Percentiles rank a stretch among this genome's conserved stretches.
phyloP scores from a whole-genome alignment of 2,113 vertebrate genomes.

The Chloropsis cyanopogon region DNA sequence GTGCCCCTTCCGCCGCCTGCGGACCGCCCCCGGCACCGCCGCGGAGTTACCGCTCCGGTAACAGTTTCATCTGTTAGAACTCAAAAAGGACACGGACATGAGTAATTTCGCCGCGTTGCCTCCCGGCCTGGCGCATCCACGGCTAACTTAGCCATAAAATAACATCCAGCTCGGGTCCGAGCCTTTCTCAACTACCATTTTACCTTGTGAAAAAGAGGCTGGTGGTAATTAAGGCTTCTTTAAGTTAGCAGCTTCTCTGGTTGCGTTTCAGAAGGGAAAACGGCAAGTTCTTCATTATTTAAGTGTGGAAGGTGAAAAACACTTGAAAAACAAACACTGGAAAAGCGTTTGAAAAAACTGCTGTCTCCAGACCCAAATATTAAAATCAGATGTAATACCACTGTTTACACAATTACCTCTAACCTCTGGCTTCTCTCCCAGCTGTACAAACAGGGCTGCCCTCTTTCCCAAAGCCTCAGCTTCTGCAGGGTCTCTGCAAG shows the following conservation, averaged over 20 bases:
- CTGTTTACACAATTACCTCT: not conserved
- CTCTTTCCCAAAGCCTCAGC: not conserved
- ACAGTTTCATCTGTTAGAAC: fast-evolving
- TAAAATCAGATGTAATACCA: no score
- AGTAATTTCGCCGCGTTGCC: fast-evolving
- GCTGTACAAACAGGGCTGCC: fast-evolving
- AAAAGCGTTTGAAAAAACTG: not conserved
- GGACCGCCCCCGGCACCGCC: not conserved
- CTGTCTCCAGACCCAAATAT: not conserved
- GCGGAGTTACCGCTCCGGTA: fast-evolving
- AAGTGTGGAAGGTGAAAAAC: not conserved
- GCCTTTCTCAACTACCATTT: not conserved
- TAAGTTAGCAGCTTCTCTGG: not conserved
- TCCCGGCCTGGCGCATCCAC: not conserved
- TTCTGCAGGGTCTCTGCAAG: not conserved
- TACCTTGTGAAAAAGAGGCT: not conserved
- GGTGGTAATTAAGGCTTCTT: not conserved
- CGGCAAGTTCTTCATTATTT: not conserved
- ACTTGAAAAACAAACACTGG: not conserved
- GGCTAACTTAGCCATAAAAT: not conserved
- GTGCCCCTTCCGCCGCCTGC: not conserved
- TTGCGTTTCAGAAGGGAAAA: not conserved
- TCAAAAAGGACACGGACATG: fast-evolving
- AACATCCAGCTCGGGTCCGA: not conserved
- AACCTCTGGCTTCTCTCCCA: not conserved